Evolutionary conservation across 2,888 invertebrate genomes (phyloP).

Genomic region (Sesamia inferens): DNA sequence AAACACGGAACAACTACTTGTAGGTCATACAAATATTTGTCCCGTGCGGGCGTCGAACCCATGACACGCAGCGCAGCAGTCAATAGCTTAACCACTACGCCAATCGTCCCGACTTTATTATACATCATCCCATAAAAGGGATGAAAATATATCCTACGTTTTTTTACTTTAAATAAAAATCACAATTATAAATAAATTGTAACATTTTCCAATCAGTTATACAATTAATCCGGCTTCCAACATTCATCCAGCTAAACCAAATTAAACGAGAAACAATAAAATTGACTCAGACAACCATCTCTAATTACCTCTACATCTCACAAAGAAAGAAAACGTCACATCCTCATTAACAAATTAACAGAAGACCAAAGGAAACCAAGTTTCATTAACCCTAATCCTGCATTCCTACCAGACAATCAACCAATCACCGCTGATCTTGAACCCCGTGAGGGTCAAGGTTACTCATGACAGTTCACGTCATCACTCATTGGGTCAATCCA

Average conservation of each 20-base stretch:
- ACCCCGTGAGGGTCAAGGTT: slow-evolving; percentile 54
- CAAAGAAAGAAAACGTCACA: slow-evolving; percentile 14
- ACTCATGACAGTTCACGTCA: slow-evolving; percentile 38
- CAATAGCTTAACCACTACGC: no score
- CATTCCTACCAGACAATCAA: slow-evolving; percentile 38
- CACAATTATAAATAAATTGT: background rate
- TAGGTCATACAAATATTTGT: no score
- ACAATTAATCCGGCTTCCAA: no score
- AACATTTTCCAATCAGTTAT: background rate
- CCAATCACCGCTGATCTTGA: slow-evolving; percentile 58
- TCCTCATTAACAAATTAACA: slow-evolving; percentile 28
- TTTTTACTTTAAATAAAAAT: background rate
- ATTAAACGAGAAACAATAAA: background rate
- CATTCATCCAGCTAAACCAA: background rate
- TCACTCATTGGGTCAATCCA: slow-evolving; percentile 59
- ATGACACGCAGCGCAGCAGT: no score
- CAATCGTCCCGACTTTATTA: background rate
- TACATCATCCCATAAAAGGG: background rate
- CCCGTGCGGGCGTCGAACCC: no score
- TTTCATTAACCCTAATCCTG: slow-evolving; percentile 28
- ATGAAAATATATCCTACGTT: background rate
- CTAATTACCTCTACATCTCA: background rate
- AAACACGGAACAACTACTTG: no score
- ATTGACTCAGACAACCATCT: background rate
- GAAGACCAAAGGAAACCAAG: slow-evolving; percentile 33